phyloP scores from a whole-genome alignment of 2,797 vertebrate species.

The Tadarida brasiliensis region DNA sequence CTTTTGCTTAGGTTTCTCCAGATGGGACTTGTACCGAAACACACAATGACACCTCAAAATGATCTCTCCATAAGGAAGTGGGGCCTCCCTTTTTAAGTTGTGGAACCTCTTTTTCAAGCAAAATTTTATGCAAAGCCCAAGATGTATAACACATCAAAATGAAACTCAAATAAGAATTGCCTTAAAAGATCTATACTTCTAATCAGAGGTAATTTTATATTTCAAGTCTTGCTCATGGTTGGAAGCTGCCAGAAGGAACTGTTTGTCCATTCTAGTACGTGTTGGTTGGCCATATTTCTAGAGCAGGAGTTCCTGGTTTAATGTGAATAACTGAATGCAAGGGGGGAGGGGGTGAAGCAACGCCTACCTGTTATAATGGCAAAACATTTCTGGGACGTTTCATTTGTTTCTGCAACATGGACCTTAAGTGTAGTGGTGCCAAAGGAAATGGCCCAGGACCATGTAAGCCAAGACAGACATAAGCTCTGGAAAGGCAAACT shows the following conservation, averaged over 20 bases:
- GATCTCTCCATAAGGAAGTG: neutral
- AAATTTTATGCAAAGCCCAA: conserved; percentile 34
- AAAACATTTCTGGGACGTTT: neutral
- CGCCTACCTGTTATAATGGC: neutral
- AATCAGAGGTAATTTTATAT: neutral
- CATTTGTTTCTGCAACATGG: conserved; percentile 1
- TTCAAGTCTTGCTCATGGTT: conserved; percentile 4
- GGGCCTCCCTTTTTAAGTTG: neutral
- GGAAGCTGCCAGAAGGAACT: neutral
- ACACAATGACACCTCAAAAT: neutral
- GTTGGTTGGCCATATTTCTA: neutral
- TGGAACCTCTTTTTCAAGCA: neutral
- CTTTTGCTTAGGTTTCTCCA: neutral
- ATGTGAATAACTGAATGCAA: neutral
- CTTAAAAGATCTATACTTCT: neutral
- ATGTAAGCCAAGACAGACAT: neutral
- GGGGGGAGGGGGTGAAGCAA: neutral
- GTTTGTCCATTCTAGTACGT: neutral
- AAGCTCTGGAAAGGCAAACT: neutral
- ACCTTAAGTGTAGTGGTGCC: neutral
- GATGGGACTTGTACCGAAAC: neutral
- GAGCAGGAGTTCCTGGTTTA: neutral
- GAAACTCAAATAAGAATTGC: conserved; percentile 22
- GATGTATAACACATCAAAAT: neutral
- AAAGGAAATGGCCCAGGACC: neutral